These are phyloP conservation scores for Haemorhous mexicanus DNA, from an alignment of 2,113 vertebrate species.

Conservation along the genomic window DNA sequence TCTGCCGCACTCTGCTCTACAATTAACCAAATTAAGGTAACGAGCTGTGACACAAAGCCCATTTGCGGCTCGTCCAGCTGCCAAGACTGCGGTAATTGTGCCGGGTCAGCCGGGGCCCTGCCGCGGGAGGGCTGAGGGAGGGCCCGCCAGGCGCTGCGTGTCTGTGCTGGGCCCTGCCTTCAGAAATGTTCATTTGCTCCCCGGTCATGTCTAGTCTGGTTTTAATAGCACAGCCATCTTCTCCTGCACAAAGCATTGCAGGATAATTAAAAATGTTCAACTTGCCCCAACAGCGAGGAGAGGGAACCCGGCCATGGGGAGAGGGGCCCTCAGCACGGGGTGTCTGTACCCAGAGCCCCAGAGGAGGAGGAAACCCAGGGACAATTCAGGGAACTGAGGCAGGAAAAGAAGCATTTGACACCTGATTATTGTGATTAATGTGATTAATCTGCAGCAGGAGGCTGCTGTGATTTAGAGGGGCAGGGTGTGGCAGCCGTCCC, in stretches of 20 bases:
- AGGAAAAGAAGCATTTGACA: background rate
- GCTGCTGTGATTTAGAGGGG: background rate
- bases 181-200: background rate
- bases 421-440: background rate
- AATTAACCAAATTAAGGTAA: conserved; percentile 66
- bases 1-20: conserved; percentile 36
- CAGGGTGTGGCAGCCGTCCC: background rate
- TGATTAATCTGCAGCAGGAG: background rate
- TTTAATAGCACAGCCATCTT: background rate
- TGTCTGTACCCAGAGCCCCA: background rate
- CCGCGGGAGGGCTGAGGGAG: background rate
- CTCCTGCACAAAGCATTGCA: background rate
- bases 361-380: background rate
- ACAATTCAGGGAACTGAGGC: background rate
- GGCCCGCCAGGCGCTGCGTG: background rate
- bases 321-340: background rate
- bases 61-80: conserved; percentile 6
- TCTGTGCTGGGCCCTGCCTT: background rate
- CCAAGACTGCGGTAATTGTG: conserved; percentile 4
- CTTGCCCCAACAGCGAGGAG: background rate
- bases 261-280: background rate
- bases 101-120: background rate
- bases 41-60: conserved; percentile 54
- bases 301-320: background rate
- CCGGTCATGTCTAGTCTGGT: background rate